These are phyloP conservation scores for Laticauda colubrina DNA, from an alignment of 2,113 vertebrate genomes.

Conservation along the genomic window DNA sequence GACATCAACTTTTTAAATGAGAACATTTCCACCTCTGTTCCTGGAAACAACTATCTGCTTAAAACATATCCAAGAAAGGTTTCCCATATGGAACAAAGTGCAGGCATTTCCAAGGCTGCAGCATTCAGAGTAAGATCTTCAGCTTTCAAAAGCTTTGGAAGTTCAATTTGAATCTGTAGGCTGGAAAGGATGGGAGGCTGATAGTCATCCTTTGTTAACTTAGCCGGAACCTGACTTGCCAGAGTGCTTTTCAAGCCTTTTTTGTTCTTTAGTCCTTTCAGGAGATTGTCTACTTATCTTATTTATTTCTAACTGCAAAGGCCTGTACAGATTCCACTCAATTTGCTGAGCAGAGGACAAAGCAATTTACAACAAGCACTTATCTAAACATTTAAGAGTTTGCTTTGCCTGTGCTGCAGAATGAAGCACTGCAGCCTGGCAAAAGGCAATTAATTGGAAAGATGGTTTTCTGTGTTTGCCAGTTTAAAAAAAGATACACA, in stretches of 20 bases:
- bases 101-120: neutral
- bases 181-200: neutral
- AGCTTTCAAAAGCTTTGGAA: neutral
- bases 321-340: neutral
- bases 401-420: neutral
- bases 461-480: slow-evolving; percentile 19
- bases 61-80: neutral
- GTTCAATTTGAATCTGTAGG: neutral
- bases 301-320: slow-evolving; percentile 21
- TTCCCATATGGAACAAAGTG: neutral
- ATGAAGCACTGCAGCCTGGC: slow-evolving; percentile 29
- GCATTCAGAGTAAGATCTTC: neutral
- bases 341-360: slow-evolving; percentile 10
- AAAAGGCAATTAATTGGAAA: slow-evolving; percentile 1
- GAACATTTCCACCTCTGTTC: neutral
- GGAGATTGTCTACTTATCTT: neutral
- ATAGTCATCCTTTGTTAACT: neutral
- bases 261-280: slow-evolving; percentile 5
- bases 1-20: neutral
- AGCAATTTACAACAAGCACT: slow-evolving; percentile 9
- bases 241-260: neutral
- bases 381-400: slow-evolving; percentile 32
- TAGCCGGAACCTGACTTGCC: neutral
- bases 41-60: neutral
- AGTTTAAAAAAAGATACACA: neutral